A percentile compares a stretch with the other conserved stretches of the same genome.
These are phyloP conservation scores for Eumeta japonica DNA, from an alignment of 1,140 invertebrate genomes.

Conservation along the genomic window DNA sequence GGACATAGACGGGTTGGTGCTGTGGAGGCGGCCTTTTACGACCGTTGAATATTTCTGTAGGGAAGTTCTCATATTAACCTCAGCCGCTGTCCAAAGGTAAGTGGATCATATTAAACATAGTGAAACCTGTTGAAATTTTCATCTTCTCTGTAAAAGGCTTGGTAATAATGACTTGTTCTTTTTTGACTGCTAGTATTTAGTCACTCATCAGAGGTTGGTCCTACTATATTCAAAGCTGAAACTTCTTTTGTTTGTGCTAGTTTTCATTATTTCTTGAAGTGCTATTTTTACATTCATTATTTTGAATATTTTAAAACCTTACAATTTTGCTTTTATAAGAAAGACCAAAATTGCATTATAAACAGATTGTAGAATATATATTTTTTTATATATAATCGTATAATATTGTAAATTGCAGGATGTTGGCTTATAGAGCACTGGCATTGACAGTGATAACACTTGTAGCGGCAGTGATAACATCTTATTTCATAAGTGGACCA, in stretches of 20 bases:
- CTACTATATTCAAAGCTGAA: background rate
- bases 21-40: constrained; percentile 83
- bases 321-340: too few species aligned
- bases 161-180: background rate
- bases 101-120: constrained; percentile 3
- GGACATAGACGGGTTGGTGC: constrained; percentile 64
- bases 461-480: constrained; percentile 14
- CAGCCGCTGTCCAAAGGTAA: constrained; percentile 43
- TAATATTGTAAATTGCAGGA: constrained; percentile 29
- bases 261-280: background rate
- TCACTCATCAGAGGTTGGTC: background rate
- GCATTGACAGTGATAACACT: constrained; percentile 30
- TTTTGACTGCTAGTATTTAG: background rate
- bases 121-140: background rate
- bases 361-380: background rate
- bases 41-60: constrained; percentile 82
- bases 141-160: background rate
- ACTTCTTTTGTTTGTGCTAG: background rate
- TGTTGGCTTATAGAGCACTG: constrained; percentile 47
- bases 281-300: background rate
- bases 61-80: constrained; percentile 67
- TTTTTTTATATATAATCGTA: background rate
- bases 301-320: too few species aligned
- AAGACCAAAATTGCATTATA: constrained; percentile 1
- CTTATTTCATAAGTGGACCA: constrained; percentile 46